Evolutionary conservation across 2,888 invertebrate genomes (phyloP).

Genomic region (Eilema griseolum): DNA sequence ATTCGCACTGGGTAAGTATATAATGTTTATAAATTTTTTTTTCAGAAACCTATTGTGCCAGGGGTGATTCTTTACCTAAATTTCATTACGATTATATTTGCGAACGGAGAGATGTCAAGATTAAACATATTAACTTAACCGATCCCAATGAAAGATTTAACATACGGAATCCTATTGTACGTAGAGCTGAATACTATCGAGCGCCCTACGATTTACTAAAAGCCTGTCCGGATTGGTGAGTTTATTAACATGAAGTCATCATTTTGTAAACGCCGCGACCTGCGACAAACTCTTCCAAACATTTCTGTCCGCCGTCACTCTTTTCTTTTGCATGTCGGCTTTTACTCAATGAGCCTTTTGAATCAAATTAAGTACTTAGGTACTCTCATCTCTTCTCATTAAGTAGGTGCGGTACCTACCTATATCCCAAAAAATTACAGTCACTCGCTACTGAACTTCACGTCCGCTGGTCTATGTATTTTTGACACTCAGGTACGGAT

Average conservation of each 20-base stretch:
- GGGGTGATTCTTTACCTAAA: constrained; percentile 76
- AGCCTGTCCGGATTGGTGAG: constrained; percentile 81
- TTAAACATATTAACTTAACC: constrained; percentile 77
- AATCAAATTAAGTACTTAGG: no score
- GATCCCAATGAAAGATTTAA: constrained; percentile 82
- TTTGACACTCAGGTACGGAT: constrained; percentile 72
- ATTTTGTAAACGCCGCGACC: not conserved
- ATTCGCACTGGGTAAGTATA: not conserved
- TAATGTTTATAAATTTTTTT: constrained; percentile 8
- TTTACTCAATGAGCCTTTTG: no score
- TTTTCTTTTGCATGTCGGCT: no score
- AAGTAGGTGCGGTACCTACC: no score
- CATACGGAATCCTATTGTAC: constrained; percentile 75
- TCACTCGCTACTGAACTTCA: not conserved
- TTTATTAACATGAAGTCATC: not conserved
- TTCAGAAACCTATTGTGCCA: constrained; percentile 75
- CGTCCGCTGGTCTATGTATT: not conserved
- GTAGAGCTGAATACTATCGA: constrained; percentile 80
- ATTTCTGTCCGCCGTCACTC: no score
- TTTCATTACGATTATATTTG: constrained; percentile 84
- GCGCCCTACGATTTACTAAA: constrained; percentile 81
- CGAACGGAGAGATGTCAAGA: constrained; percentile 75
- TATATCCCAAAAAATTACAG: not conserved
- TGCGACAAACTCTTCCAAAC: not conserved
- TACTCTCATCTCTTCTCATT: no score